Base-by-base conservation (phyloP, 2,113 vertebrate species). In the Rhizomys pruinosus region DNA sequence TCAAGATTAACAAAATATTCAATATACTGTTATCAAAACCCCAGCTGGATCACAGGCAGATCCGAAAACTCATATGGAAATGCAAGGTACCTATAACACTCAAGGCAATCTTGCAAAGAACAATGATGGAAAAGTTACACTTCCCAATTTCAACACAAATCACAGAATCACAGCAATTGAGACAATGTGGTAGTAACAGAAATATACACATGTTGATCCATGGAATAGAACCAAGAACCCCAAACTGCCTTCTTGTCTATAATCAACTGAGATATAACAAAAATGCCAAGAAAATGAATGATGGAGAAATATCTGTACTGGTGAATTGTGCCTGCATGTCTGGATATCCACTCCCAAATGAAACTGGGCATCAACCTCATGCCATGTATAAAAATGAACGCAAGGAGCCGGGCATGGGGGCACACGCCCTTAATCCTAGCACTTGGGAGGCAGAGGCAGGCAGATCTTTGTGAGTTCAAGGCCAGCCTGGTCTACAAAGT, bases 81-180 rank as follows among this genome's bases (percentile, higher is more conserved):
- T 55, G 0, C 34, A 81, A 87, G 77, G 15, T 39, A 87, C 37
- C 57, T 57, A 61, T 19, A 64, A 72, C 2, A 76, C n/a, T 63
- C 34, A 89, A 89, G 69, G 44, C 68, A 77, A 52, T 78, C n/a
- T 72, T 90, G 44, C 42, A 89, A 93, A 90, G 37, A 91, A 87
- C 39, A 84, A 72, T 15, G 44, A 89, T 16, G 71, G 23, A 76
- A 73, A 77, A 39, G 66, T 73, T n/a, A 74, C 8, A 73, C 7
- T 90, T 69, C 32, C 39, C 61, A 71, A 57, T 76, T 87, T 87
- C 42, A 79, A 90, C 84, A 80, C 44, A 63, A 72, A 71, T 34
- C 57, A 84, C 44, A 86, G 80, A 76, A 32, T 82, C 29, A 34
- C 37, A 69, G 47, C n/a, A 69, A 64, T 37, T 5, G 87, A 93